phyloP scores from a whole-genome alignment of 2,113 vertebrate species.

The Cromileptes altivelis region DNA sequence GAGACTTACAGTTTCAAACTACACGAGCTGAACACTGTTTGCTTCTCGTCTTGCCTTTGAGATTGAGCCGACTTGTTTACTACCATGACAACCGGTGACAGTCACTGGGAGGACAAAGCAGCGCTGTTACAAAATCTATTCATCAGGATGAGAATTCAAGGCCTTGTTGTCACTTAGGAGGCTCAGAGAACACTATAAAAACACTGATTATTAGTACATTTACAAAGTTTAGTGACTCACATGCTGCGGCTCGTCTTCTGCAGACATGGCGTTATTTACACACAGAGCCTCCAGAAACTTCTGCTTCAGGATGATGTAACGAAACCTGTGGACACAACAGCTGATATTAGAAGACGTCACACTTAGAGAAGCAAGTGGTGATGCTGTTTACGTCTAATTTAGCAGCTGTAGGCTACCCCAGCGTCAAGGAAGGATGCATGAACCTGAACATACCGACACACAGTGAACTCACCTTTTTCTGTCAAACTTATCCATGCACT shows the following conservation, averaged over 20 bases:
- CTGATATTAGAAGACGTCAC: neutral
- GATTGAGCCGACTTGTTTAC: neutral
- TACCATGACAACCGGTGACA: conserved; percentile 31
- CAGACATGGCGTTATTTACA: conserved; percentile 98
- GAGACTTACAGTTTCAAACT: neutral
- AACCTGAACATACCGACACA: neutral
- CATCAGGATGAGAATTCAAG: neutral
- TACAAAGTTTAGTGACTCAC: conserved; percentile 83
- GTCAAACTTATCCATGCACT: conserved; percentile 99
- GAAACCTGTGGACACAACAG: conserved; percentile 87
- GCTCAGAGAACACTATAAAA: neutral
- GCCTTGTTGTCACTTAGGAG: neutral
- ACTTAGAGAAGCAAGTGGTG: neutral
- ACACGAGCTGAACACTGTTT: neutral
- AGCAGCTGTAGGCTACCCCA: neutral
- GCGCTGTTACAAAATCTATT: neutral
- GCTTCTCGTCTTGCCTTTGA: conserved; percentile 7
- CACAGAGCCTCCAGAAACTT: conserved; percentile 98
- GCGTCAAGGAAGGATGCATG: neutral
- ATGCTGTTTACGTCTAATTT: neutral
- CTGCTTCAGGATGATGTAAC: conserved; percentile 97
- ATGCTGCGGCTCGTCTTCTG: conserved; percentile 94
- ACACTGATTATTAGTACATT: neutral
- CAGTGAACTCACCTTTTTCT: conserved; percentile 89
- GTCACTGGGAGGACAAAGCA: conserved; percentile 30